Conservation (phyloP, 2,113 vertebrate genomes). For the Cyphomyrus plagiostoma region DNA sequence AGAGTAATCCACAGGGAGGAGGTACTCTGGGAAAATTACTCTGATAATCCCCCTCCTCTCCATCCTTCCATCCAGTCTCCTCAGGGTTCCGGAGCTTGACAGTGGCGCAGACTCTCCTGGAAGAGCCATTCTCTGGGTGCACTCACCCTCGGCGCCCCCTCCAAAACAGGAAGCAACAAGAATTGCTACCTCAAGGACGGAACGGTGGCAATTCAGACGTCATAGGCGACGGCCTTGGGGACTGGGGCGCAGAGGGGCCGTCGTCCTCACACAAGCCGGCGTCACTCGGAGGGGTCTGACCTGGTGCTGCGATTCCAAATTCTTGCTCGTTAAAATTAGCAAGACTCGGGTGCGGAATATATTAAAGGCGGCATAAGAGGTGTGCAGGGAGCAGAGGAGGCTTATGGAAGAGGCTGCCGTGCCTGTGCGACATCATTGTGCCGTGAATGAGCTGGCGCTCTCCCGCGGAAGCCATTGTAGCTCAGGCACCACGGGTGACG, state of each 20-base stretch:
- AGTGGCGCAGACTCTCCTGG: not conserved
- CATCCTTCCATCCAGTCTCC: not conserved
- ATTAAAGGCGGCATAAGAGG: not conserved
- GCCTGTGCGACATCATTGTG: not conserved
- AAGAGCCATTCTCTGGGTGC: not conserved
- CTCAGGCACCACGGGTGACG: not conserved
- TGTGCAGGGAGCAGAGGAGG: not conserved
- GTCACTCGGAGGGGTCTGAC: not conserved
- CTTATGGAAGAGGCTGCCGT: not conserved
- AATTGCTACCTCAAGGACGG: not conserved
- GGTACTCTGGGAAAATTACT: not conserved
- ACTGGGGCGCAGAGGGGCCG: not conserved
- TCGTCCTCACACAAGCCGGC: too few species aligned
- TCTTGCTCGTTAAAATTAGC: not conserved
- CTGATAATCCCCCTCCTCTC: not conserved
- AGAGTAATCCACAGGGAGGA: not conserved
- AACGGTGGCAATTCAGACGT: not conserved
- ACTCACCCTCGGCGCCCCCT: not conserved
- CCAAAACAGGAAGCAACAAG: not conserved
- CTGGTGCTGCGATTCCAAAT: not conserved
- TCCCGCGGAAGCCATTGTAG: not conserved
- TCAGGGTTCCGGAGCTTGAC: not conserved
- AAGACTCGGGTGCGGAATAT: not conserved
- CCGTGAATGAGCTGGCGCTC: not conserved
- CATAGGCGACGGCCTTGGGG: not conserved